A percentile compares a stretch with the other conserved stretches of the same genome.
phyloP scores from a whole-genome alignment of 2,113 vertebrate genomes.

The Archocentrus centrarchus region DNA sequence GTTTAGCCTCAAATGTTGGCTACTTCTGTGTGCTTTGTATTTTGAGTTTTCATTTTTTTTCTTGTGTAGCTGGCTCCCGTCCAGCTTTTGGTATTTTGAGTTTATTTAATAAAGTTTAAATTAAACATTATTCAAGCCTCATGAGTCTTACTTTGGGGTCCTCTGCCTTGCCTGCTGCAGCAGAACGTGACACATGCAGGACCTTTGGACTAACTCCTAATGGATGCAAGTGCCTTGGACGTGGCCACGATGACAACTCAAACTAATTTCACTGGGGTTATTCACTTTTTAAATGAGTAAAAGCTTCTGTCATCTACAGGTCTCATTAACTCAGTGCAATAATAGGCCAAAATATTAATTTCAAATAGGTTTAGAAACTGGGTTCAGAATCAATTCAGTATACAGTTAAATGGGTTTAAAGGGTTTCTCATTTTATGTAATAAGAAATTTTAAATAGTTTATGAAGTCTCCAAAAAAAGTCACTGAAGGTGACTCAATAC shows the following conservation, averaged over 20 bases:
- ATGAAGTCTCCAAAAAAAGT: background rate
- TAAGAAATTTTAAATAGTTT: background rate
- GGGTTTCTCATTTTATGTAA: background rate
- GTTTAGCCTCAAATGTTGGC: no score
- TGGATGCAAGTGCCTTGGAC: background rate
- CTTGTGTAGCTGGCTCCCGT: no score
- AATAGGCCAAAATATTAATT: background rate
- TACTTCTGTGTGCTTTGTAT: no score
- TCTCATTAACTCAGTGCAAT: background rate
- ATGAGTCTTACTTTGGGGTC: no score
- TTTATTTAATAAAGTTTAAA: no score
- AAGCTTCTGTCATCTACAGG: background rate
- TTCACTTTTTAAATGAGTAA: background rate
- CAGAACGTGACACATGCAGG: no score
- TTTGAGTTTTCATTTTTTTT: no score
- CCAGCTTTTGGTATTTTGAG: no score
- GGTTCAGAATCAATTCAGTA: background rate
- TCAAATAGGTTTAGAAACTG: background rate
- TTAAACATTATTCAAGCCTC: no score
- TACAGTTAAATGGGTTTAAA: background rate
- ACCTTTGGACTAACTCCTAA: no score
- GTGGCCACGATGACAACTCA: background rate
- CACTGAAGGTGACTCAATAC: background rate
- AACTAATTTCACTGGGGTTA: background rate
- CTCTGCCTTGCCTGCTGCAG: no score